Conservation (phyloP, 1,140 invertebrate species). For the Euglossa dilemma region DNA sequence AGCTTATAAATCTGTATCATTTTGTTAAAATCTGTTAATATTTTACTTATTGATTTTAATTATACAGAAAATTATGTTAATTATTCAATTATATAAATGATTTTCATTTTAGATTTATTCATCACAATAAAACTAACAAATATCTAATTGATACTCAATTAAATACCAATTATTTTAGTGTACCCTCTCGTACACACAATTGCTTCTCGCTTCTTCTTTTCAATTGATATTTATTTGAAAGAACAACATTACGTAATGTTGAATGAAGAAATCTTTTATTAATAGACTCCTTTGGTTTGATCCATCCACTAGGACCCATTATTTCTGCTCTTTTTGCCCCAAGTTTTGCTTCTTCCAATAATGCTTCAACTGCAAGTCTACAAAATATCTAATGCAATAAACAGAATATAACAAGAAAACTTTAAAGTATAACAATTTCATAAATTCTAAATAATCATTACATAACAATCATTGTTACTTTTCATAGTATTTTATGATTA, state of each 20-base stretch:
- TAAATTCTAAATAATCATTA: not conserved
- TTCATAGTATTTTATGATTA: not conserved
- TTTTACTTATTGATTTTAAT: not conserved
- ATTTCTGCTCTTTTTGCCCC: slow-evolving; percentile 85
- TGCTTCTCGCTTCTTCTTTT: slow-evolving; percentile 52
- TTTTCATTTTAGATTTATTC: not conserved
- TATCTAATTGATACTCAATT: not conserved
- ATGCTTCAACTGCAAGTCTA: slow-evolving; percentile 85
- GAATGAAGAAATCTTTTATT: slow-evolving; percentile 85
- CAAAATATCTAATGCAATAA: slow-evolving; percentile 17
- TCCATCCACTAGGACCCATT: slow-evolving; percentile 85
- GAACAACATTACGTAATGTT: slow-evolving; percentile 76
- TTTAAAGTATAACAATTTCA: not conserved
- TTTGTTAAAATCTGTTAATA: not conserved
- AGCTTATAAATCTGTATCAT: not conserved
- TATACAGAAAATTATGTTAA: too few species aligned
- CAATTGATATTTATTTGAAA: slow-evolving; percentile 75
- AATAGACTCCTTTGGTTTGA: slow-evolving; percentile 84
- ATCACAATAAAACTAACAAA: not conserved
- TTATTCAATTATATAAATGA: not conserved
- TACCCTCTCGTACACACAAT: slow-evolving; percentile 25
- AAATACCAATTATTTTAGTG: slow-evolving; percentile 34
- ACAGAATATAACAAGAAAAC: not conserved
- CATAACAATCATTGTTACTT: too few species aligned
- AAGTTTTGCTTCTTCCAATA: slow-evolving; percentile 85